Percentiles rank a stretch among this genome's conserved stretches.
Evolutionary conservation across 1,140 invertebrate species (phyloP).

Genomic region (Colletes latitarsis): DNA sequence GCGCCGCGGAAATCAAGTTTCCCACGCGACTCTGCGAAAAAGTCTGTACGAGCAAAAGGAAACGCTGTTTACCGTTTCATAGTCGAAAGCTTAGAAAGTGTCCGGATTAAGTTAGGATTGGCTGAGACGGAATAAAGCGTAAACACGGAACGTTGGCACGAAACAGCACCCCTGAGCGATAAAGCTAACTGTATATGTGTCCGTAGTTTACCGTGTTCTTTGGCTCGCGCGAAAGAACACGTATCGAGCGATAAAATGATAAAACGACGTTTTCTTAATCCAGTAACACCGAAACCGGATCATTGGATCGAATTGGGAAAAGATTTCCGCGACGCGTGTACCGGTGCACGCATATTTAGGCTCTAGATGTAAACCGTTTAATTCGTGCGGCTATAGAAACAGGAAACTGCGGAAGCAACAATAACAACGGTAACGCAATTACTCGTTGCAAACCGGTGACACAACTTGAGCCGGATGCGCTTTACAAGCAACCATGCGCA

Average conservation of each 20-base stretch:
- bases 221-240: too few relatives aligned
- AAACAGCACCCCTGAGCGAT: neutral
- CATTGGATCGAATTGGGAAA: neutral
- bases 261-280: neutral
- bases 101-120: constrained; percentile 13
- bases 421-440: constrained; percentile 5
- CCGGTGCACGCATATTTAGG: neutral
- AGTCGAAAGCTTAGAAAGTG: constrained; percentile 1
- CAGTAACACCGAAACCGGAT: neutral
- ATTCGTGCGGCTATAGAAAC: neutral
- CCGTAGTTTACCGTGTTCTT: too few relatives aligned
- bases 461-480: constrained; percentile 9
- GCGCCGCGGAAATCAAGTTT: neutral
- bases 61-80: constrained; percentile 27
- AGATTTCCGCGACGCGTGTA: neutral
- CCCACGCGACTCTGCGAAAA: neutral
- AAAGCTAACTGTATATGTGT: neutral
- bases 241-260: too few relatives aligned
- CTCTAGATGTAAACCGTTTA: neutral
- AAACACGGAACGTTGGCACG: neutral
- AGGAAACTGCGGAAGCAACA: neutral
- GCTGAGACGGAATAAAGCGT: neutral
- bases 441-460: neutral
- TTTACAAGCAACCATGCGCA: neutral
- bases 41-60: neutral